phyloP scores from a whole-genome alignment of 1,140 invertebrate species.

The Pseudomyrmex sp. region DNA sequence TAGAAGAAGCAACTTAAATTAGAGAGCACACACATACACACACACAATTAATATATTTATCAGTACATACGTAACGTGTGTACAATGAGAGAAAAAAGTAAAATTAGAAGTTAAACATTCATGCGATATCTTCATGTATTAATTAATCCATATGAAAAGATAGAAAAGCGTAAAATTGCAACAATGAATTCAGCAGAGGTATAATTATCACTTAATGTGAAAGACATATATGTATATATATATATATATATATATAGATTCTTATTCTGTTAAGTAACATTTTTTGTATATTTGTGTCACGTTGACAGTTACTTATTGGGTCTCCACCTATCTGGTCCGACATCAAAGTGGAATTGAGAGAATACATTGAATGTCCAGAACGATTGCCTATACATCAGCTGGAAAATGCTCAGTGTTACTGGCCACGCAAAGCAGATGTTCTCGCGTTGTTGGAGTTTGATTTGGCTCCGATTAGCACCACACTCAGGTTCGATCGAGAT shows the following conservation, averaged over 20 bases:
- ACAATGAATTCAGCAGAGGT: no score
- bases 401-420: constrained; percentile 87
- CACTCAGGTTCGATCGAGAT: constrained; percentile 89
- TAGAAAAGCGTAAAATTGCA: no score
- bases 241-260: not conserved
- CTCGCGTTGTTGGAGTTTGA: constrained; percentile 85
- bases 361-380: constrained; percentile 87
- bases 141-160: no score
- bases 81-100: no score
- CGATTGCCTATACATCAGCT: constrained; percentile 88
- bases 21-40: no score
- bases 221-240: no score
- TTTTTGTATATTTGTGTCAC: not conserved
- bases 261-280: not conserved
- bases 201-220: no score
- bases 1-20: no score
- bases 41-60: no score
- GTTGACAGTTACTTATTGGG: constrained; percentile 82
- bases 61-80: no score
- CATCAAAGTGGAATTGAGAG: constrained; percentile 86
- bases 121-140: no score
- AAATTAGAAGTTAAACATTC: no score
- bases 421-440: constrained; percentile 85
- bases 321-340: constrained; percentile 87
- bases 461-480: constrained; percentile 84